phyloP scores from a whole-genome alignment of 1,140 invertebrate genomes.

The Kradibia gibbosae region DNA sequence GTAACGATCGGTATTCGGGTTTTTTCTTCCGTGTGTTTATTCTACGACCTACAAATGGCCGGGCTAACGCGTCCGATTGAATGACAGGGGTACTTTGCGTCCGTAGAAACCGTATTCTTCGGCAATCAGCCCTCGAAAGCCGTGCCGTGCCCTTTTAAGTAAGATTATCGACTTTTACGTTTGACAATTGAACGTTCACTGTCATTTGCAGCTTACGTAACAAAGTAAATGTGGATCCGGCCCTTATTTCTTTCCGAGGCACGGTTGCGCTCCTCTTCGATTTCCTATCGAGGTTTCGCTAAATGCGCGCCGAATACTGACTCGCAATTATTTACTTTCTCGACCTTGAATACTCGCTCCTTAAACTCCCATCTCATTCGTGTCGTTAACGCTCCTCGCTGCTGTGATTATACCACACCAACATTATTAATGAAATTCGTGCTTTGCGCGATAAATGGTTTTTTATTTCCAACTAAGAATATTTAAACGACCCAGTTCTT shows the following conservation, averaged over 20 bases:
- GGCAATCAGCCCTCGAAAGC: constrained; percentile 15
- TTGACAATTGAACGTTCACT: not conserved
- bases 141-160: not conserved
- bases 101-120: not conserved
- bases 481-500: not conserved
- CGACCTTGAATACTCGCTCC: constrained; percentile 1
- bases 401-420: not conserved
- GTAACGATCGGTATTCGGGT: not conserved
- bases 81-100: not conserved
- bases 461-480: not conserved
- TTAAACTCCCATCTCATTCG: not conserved
- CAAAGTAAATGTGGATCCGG: not conserved
- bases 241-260: not conserved
- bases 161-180: not conserved
- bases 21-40: not conserved
- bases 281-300: not conserved
- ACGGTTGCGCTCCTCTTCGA: not conserved
- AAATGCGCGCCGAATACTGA: not conserved
- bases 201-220: not conserved
- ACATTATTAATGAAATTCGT: constrained; percentile 8
- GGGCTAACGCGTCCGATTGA: not conserved
- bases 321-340: constrained; percentile 12
- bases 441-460: not conserved
- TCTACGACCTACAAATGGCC: constrained; percentile 30
- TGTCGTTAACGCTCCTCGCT: not conserved